Base-by-base conservation (phyloP, 2,888 invertebrate genomes). In the Anticlea derivata region DNA sequence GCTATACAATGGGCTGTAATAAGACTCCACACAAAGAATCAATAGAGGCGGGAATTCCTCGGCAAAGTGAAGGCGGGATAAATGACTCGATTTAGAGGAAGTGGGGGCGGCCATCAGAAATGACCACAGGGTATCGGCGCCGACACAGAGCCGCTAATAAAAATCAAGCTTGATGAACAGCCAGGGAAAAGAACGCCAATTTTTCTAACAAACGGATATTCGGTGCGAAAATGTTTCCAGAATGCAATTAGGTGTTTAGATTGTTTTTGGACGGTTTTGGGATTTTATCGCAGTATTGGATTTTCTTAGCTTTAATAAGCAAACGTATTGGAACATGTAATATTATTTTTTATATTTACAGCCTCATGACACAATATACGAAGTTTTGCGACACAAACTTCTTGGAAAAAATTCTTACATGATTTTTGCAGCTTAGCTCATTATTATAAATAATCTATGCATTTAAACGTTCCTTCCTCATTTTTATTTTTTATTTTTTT, bases 71-170 rank as follows among this genome's bases (percentile, higher is more conserved):
- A 60, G 51, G 50, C 40, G 61, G 68, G 69, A 76, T 70, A 73
- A 78, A 78, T 74, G 70, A 66, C 63, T 65, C 68, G 61, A 71
- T 74, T 68, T 65, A 58, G 58, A 60, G 59, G 63, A 67, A 60
- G 60, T 64, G 49, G 40, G 37, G 48, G 54, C 59, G 56, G 54
- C 55, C 58, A 56, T 66, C 59, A 60, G 64, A 70, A 72, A 71
- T 70, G 61, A 66, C 65, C 61, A 57, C 50, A 30, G 50, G 57
- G 50, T 45, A 53, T 47, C 46, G 55, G 45, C 29, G 34, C 51
- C 51, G 17, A 17, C 17, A 17, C 17, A 17, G 17, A 17, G 17
- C 17, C 17, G 4, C 17, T 61, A 66, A 66, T 66, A 65, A 63
- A 69, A 67, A 68, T 67, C 61, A 60, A 63, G 59, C 56, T 63